A percentile compares a stretch with the other conserved stretches of the same genome.
phyloP scores from a whole-genome alignment of 2,113 vertebrate species.

The Brachyhypopomus gauderio region DNA sequence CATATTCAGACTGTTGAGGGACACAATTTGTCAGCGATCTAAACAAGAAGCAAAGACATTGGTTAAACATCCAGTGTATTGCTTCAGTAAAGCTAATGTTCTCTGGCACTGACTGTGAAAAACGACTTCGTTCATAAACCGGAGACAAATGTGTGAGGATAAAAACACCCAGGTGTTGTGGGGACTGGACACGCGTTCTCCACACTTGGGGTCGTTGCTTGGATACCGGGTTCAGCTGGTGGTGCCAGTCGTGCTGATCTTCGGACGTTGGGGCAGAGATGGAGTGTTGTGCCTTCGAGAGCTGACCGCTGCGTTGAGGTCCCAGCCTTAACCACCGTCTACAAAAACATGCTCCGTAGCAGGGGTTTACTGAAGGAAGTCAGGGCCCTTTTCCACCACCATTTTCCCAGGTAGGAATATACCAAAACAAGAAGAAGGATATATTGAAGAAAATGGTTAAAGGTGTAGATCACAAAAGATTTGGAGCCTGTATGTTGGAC shows the following conservation, averaged over 20 bases:
- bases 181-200: constrained; percentile 6
- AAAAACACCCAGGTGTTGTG: background rate
- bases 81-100: no score
- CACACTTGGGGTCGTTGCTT: constrained; percentile 26
- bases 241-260: background rate
- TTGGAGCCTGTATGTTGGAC: background rate
- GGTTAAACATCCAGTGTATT: no score
- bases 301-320: background rate
- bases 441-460: background rate
- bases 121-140: no score
- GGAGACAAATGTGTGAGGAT: background rate
- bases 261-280: background rate
- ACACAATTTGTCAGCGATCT: background rate
- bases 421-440: background rate
- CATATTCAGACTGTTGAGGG: background rate
- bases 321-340: background rate
- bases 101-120: background rate
- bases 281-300: background rate
- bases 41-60: background rate
- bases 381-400: background rate
- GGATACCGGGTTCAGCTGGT: constrained; percentile 22
- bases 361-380: constrained; percentile 42
- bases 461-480: background rate
- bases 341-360: constrained; percentile 42
- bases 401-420: constrained; percentile 50